Percentiles rank a stretch among this genome's conserved stretches.
These are phyloP conservation scores for Drosophila neoperkinsi DNA, from an alignment of 2,888 invertebrate species.

Conservation along the genomic window DNA sequence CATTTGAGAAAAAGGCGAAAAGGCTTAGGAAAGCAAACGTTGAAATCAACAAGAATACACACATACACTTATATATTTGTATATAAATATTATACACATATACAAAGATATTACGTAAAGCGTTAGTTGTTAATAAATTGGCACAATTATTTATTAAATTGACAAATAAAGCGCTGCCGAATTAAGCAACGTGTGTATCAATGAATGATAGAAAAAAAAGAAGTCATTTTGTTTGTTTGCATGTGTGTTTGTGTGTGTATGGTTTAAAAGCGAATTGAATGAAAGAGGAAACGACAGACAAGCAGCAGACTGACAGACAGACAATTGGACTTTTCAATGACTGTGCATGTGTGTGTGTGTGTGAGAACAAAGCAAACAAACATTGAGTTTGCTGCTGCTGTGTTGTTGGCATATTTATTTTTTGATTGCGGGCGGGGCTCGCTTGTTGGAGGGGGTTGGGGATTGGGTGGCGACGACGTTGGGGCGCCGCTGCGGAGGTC, in stretches of 20 bases:
- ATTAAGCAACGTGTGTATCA: conserved; percentile 19
- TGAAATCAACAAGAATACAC: conserved; percentile 39
- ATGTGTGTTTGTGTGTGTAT: conserved; percentile 12
- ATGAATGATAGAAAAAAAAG: conserved; percentile 39
- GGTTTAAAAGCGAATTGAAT: conserved; percentile 40
- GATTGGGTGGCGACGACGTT: conserved; percentile 19
- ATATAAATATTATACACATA: conserved; percentile 23
- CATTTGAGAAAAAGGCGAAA: conserved; percentile 34
- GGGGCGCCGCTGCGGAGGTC: conserved; percentile 58
- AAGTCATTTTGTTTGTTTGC: conserved; percentile 1
- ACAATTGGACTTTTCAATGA: conserved; percentile 43
- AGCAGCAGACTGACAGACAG: conserved; percentile 34
- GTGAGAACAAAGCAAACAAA: conserved; percentile 49
- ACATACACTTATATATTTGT: conserved; percentile 3
- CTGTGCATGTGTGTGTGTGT: conserved; percentile 8
- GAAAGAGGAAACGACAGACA: conserved; percentile 50
- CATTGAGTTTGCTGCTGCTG: conserved; percentile 27
- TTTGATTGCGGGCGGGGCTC: conserved; percentile 35
- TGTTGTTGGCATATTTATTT: conserved; percentile 46
- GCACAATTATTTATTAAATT: conserved; percentile 53
- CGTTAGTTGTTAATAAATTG: conserved; percentile 57
- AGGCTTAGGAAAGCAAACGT: conserved; percentile 48
- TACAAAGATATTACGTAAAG: conserved; percentile 54
- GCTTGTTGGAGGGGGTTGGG: background rate
- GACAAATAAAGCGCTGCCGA: conserved; percentile 40